Conservation (phyloP, 2,888 invertebrate genomes). For the Thumatha senex region DNA sequence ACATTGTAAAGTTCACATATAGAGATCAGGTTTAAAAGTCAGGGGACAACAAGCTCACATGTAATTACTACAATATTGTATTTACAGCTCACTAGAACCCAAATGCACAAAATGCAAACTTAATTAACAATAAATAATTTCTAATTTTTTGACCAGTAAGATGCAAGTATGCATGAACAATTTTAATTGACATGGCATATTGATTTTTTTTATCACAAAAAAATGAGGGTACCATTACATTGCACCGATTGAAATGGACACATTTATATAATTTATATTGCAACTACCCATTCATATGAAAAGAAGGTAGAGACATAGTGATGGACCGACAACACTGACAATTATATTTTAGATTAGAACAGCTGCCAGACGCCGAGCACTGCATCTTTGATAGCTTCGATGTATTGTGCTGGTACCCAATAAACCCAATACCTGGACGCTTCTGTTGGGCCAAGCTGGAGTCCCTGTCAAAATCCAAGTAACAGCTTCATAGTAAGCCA, state of each 20-base stretch:
- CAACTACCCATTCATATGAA: slow-evolving; percentile 71
- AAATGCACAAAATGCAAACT: slow-evolving; percentile 73
- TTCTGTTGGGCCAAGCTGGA: slow-evolving; percentile 95
- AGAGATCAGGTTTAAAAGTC: slow-evolving; percentile 74
- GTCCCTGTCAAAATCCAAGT: slow-evolving; percentile 81
- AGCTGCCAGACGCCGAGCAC: slow-evolving; percentile 94
- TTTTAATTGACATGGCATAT: slow-evolving; percentile 80
- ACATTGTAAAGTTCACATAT: slow-evolving; percentile 75
- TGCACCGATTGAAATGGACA: slow-evolving; percentile 62
- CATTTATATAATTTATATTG: slow-evolving; percentile 63
- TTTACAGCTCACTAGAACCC: slow-evolving; percentile 62
- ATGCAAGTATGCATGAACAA: slow-evolving; percentile 77
- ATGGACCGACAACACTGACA: slow-evolving; percentile 43
- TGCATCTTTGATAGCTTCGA: slow-evolving; percentile 95
- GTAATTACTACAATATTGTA: slow-evolving; percentile 41
- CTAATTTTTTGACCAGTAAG: slow-evolving; percentile 74
- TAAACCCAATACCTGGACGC: slow-evolving; percentile 96
- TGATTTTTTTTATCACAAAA: slow-evolving; percentile 67
- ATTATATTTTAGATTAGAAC: slow-evolving; percentile 76
- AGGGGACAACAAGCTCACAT: slow-evolving; percentile 65
- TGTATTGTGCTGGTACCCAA: slow-evolving; percentile 96
- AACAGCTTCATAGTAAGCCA: too few relatives aligned
- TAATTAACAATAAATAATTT: slow-evolving; percentile 76
- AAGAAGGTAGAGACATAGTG: slow-evolving; percentile 59
- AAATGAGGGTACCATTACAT: slow-evolving; percentile 64